These are phyloP conservation scores for Campylorhamphus procurvoides DNA, from an alignment of 2,113 vertebrate genomes.

Conservation along the genomic window DNA sequence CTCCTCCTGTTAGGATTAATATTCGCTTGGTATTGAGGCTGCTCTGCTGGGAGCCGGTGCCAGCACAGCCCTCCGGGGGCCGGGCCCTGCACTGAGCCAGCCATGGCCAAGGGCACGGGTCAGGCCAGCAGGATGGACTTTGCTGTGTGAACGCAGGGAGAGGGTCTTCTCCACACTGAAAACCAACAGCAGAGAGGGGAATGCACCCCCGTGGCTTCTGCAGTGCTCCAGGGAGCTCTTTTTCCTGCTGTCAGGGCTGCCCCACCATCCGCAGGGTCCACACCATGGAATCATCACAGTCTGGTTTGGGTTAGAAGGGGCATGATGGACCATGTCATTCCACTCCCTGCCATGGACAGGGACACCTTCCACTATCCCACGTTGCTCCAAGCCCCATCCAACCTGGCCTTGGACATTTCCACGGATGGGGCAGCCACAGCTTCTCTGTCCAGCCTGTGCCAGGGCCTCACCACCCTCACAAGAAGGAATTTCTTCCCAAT, in stretches of 20 bases:
- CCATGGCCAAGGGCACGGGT: background rate
- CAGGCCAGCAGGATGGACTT: background rate
- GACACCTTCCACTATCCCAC: background rate
- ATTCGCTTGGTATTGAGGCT: background rate
- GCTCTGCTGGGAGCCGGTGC: background rate
- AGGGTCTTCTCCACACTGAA: background rate
- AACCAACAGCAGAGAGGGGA: background rate
- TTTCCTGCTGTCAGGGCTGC: background rate
- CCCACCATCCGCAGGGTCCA: background rate
- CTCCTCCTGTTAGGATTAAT: constrained; percentile 24
- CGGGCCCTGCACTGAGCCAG: fast-evolving
- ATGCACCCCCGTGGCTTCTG: too few species aligned
- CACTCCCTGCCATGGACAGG: background rate
- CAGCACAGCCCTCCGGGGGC: background rate
- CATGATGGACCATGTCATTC: fast-evolving
- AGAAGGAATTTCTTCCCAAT: background rate
- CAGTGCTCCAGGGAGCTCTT: background rate
- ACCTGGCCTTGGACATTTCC: background rate
- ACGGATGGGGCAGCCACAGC: background rate
- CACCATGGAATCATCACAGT: background rate
- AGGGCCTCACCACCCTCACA: background rate
- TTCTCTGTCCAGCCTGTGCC: background rate
- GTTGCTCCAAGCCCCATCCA: background rate
- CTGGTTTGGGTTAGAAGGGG: too few species aligned
- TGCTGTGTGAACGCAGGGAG: fast-evolving